Evolutionary conservation across 2,888 invertebrate species (phyloP).

Genomic region (Agrochola macilenta): DNA sequence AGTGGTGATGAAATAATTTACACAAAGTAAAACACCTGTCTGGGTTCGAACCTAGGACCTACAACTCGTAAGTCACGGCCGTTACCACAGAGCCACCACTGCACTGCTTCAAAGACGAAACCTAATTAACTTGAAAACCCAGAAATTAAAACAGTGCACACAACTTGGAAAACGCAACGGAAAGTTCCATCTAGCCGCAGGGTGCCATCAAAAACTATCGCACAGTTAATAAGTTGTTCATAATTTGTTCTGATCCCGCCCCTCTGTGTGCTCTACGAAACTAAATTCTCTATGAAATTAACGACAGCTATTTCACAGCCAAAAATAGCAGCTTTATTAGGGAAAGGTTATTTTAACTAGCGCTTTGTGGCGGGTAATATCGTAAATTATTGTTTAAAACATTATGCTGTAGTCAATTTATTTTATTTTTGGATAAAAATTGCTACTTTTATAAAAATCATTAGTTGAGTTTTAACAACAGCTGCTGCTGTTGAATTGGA

Average conservation of each 20-base stretch:
- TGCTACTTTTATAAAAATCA: neutral
- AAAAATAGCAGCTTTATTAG: slow-evolving; percentile 54
- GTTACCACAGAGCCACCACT: too few relatives aligned
- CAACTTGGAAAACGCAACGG: slow-evolving; percentile 41
- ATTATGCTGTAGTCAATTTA: slow-evolving; percentile 2
- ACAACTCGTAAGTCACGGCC: too few relatives aligned
- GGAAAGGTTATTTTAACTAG: slow-evolving; percentile 49
- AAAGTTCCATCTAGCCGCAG: slow-evolving; percentile 37
- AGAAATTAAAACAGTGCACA: slow-evolving; percentile 36
- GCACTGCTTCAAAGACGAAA: slow-evolving; percentile 9
- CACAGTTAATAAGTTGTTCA: slow-evolving; percentile 64
- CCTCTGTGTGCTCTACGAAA: slow-evolving; percentile 35
- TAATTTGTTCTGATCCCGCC: slow-evolving; percentile 55
- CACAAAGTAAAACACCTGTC: too few relatives aligned
- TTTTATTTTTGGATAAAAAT: slow-evolving; percentile 37
- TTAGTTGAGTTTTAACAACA: neutral
- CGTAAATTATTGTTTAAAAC: slow-evolving; percentile 51
- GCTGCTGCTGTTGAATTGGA: neutral
- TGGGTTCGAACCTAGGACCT: too few relatives aligned
- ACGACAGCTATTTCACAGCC: slow-evolving; percentile 48
- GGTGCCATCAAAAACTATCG: slow-evolving; percentile 64
- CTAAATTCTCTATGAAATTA: slow-evolving; percentile 57
- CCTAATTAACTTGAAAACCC: slow-evolving; percentile 26
- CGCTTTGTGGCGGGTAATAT: slow-evolving; percentile 42
- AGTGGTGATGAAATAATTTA: too few relatives aligned